Conservation (phyloP, 2,797 vertebrate species). For the Sus cebifrons region DNA sequence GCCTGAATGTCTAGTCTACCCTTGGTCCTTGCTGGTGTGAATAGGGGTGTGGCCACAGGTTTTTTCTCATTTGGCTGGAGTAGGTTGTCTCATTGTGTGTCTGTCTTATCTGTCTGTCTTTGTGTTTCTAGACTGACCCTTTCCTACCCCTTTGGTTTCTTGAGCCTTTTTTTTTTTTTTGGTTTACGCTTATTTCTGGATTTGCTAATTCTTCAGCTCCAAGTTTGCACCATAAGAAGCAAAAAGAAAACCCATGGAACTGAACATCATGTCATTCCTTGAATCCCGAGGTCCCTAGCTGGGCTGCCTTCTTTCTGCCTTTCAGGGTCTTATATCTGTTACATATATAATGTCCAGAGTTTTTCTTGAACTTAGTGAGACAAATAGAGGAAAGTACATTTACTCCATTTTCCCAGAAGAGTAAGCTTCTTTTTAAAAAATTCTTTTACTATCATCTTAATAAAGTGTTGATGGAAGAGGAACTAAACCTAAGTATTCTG, state of each 20-base stretch:
- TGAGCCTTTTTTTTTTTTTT: not conserved
- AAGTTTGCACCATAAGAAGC: not conserved
- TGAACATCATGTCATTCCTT: not conserved
- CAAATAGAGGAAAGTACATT: not conserved
- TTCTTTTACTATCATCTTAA: not conserved
- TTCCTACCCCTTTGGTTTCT: not conserved
- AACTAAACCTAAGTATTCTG: slow-evolving; percentile 10
- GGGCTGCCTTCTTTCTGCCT: not conserved
- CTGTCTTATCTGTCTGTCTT: not conserved
- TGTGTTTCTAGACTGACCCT: not conserved
- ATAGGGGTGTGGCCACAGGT: not conserved
- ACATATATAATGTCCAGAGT: not conserved
- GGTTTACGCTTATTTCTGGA: not conserved
- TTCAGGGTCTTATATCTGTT: not conserved
- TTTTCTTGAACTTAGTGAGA: not conserved
- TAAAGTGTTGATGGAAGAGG: not conserved
- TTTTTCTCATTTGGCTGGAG: not conserved
- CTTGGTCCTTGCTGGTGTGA: not conserved
- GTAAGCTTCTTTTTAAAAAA: not conserved
- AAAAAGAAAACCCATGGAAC: not conserved
- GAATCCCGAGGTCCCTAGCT: not conserved
- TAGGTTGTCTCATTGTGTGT: not conserved
- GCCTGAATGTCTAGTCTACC: not conserved
- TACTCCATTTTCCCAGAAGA: not conserved
- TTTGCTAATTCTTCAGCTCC: not conserved